Base-by-base conservation (phyloP, 2,888 invertebrate species). In the Linnaemya vulpina region DNA sequence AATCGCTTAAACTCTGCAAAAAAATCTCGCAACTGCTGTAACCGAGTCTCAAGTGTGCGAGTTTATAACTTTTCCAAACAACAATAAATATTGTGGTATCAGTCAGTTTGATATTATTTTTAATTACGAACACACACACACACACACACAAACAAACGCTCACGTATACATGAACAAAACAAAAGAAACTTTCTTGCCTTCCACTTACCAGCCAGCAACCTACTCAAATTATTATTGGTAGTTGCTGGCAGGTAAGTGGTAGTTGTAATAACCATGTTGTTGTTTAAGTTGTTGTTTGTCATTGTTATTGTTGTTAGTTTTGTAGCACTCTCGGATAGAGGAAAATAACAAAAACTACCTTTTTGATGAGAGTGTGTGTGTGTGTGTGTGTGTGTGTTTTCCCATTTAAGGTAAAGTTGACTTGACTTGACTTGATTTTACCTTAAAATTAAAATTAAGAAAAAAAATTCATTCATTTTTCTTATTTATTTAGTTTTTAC, bases 331-430 rank as follows among this genome's bases (percentile, higher is more conserved):
- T 58, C n/a, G n/a, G 76, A 63, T 83, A 62, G 60, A 73, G 76
- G 40, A 74, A 73, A 46, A 79, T 63, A 51, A 65, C 7, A 63
- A 60, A 75, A 71, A 75, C 82, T 75, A 78, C 82, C 81, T 84
- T 81, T 80, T 11, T 11, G 5, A 67, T 78, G n/a, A n/a, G n/a
- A n/a, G n/a, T n/a, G n/a, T n/a, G n/a, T n/a, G n/a, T n/a, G n/a
- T n/a, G n/a, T n/a, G n/a, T n/a, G n/a, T n/a, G n/a, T n/a, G n/a
- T n/a, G 40, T 62, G 74, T 78, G 63, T 79, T 82, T 85, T 58
- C 38, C 85, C 82, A 79, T 85, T 85, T 85, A 85, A 79, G 82
- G 83, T 68, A 80, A 86, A n/a, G n/a, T n/a, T n/a, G n/a, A n/a
- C n/a, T n/a, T n/a, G n/a, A n/a, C n/a, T n/a, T n/a, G n/a, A n/a